Evolutionary conservation across 2,113 vertebrate species (phyloP).

Genomic region (Pedionomus torquatus): DNA sequence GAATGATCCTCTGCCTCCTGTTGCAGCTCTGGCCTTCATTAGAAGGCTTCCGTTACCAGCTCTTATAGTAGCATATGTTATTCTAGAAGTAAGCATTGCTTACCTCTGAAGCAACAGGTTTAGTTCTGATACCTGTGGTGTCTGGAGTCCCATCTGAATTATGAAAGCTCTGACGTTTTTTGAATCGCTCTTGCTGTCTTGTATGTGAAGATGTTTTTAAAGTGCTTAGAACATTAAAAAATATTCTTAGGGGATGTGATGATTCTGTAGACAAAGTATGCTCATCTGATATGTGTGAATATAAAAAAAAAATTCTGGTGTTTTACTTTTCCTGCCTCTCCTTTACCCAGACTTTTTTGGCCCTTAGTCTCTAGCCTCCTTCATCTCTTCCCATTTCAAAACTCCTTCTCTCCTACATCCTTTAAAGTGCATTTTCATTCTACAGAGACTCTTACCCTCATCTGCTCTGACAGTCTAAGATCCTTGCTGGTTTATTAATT

Average conservation of each 20-base stretch:
- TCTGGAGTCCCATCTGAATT: not conserved
- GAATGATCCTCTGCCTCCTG: not conserved
- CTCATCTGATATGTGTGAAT: not conserved
- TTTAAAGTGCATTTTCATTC: constrained; percentile 17
- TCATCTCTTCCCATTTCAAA: not conserved
- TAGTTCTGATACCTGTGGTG: not conserved
- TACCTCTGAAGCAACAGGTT: not conserved
- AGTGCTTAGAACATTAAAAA: not conserved
- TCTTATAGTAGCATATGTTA: not conserved
- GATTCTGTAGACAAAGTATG: not conserved
- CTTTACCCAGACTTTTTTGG: not conserved
- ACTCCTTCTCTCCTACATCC: not conserved
- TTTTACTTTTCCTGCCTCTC: not conserved
- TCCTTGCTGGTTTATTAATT: constrained; percentile 14
- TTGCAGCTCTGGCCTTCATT: not conserved
- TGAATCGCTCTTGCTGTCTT: not conserved
- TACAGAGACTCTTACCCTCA: not conserved
- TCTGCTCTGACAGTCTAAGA: not conserved
- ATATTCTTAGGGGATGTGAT: not conserved
- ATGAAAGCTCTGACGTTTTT: not conserved
- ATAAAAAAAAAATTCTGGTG: not conserved
- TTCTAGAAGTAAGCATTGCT: not conserved
- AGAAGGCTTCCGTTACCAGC: not conserved
- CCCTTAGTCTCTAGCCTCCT: not conserved
- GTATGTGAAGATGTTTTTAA: not conserved